Conservation (phyloP, 2,888 invertebrate genomes). For the Cancer borealis region DNA sequence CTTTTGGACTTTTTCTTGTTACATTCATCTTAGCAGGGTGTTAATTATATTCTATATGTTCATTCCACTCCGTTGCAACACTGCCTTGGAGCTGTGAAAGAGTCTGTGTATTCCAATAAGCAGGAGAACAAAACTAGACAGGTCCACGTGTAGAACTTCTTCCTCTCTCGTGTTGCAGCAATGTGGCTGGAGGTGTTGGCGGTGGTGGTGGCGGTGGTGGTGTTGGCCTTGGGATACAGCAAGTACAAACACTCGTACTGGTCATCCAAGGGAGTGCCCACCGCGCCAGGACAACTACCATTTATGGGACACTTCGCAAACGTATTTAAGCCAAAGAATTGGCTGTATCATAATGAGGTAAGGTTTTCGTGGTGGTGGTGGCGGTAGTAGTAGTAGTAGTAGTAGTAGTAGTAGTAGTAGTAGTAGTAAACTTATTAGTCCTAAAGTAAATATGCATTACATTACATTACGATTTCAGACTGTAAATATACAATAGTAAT, state of each 20-base stretch:
- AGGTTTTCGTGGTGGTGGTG: conserved; percentile 12
- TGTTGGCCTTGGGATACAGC: not conserved
- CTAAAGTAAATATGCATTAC: too few relatives aligned
- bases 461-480: too few relatives aligned
- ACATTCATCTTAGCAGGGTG: not conserved
- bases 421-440: not conserved
- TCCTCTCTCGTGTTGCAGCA: not conserved
- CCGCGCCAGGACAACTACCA: not conserved
- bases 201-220: conserved; percentile 37
- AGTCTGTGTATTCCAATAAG: too few relatives aligned
- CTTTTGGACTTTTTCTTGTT: not conserved
- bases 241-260: conserved; percentile 7
- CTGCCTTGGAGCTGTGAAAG: not conserved
- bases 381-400: too few relatives aligned
- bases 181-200: conserved; percentile 41
- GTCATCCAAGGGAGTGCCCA: not conserved
- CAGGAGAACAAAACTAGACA: too few relatives aligned
- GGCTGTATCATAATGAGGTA: conserved; percentile 33
- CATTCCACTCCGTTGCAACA: not conserved
- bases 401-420: not conserved
- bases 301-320: not conserved
- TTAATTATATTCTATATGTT: not conserved
- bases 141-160: not conserved
- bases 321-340: not conserved
- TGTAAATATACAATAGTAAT: too few relatives aligned